phyloP scores from a whole-genome alignment of 2,113 vertebrate genomes.

The Hippocampus zosterae region DNA sequence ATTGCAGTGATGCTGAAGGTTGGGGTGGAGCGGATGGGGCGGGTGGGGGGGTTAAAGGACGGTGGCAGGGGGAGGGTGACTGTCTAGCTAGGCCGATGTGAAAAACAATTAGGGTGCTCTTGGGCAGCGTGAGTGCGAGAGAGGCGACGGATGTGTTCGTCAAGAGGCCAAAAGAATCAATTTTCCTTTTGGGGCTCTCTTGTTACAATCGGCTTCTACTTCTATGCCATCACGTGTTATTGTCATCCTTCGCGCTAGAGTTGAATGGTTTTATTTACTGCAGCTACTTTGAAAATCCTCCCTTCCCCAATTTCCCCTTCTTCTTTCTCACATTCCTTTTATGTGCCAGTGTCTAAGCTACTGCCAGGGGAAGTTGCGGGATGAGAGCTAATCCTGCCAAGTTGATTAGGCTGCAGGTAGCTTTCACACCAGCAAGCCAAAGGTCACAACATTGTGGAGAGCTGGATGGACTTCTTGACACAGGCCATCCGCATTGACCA shows the following conservation, averaged over 20 bases:
- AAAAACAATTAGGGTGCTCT: constrained; percentile 67
- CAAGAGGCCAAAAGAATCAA: constrained; percentile 54
- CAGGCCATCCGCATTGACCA: constrained; percentile 59
- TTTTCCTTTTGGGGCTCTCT: constrained; percentile 50
- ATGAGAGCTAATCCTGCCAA: constrained; percentile 66
- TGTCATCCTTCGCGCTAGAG: constrained; percentile 44
- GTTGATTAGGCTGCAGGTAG: constrained; percentile 71
- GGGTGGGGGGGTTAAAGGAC: not conserved
- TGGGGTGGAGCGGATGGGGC: constrained; percentile 14
- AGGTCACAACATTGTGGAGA: constrained; percentile 61
- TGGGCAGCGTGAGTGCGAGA: constrained; percentile 26
- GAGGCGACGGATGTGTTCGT: constrained; percentile 62
- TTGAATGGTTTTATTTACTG: constrained; percentile 54
- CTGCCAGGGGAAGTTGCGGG: constrained; percentile 58
- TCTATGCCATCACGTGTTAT: constrained; percentile 63
- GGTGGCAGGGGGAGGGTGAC: constrained; percentile 22
- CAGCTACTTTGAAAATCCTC: constrained; percentile 36
- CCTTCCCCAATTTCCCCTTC: constrained; percentile 31
- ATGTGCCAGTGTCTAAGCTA: constrained; percentile 47
- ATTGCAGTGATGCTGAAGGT: constrained; percentile 47
- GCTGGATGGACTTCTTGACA: constrained; percentile 66
- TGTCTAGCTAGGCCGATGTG: constrained; percentile 43
- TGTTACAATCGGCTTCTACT: constrained; percentile 44
- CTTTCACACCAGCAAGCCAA: constrained; percentile 57
- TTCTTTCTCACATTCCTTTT: constrained; percentile 42